phyloP scores from a whole-genome alignment of 2,888 invertebrate genomes.

The Oligia latruncula region DNA sequence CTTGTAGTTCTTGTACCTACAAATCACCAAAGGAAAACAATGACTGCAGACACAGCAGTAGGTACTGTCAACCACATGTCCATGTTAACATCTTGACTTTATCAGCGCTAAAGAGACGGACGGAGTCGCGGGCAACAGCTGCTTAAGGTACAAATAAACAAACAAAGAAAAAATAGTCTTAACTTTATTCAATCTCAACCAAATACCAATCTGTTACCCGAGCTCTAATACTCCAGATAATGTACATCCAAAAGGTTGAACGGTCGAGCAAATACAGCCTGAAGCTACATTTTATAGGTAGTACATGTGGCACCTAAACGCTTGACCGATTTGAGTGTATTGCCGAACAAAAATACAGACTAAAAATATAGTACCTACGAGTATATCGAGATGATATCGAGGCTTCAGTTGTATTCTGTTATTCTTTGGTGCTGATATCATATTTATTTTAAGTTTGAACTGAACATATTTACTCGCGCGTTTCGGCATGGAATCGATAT shows the following conservation, averaged over 20 bases:
- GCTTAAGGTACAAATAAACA: not conserved
- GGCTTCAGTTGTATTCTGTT: not conserved
- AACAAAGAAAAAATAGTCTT: not conserved
- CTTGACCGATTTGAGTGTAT: conserved; percentile 42
- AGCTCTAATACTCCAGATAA: conserved; percentile 23
- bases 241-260: conserved; percentile 22
- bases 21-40: not conserved
- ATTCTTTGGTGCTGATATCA: not conserved
- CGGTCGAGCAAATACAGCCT: conserved; percentile 29
- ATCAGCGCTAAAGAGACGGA: not conserved
- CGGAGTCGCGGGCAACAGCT: not conserved
- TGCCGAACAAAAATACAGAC: not conserved
- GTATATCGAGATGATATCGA: not conserved
- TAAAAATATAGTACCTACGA: conserved; percentile 1
- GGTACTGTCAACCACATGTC: not conserved
- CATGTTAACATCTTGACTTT: not conserved
- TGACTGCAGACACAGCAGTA: not conserved
- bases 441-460: not conserved
- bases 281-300: conserved; percentile 43
- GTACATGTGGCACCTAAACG: conserved; percentile 29
- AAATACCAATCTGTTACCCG: conserved; percentile 37
- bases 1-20: not conserved
- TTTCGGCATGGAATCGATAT: not conserved
- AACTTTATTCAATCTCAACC: not conserved
- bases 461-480: not conserved